Evolutionary conservation across 2,113 vertebrate species (phyloP).

Genomic region (Taxidea taxus): DNA sequence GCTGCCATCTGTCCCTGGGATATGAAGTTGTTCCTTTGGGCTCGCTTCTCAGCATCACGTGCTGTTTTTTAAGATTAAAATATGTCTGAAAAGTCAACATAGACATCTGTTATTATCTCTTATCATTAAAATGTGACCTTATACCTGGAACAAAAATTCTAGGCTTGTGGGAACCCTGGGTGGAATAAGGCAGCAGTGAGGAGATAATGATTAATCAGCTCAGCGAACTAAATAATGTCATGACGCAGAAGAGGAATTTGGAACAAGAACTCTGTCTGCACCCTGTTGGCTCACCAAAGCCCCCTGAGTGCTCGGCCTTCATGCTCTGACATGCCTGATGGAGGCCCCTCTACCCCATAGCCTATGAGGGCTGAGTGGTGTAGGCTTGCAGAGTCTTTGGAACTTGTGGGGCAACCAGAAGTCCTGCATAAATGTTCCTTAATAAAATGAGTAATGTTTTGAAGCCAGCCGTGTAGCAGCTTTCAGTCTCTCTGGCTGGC

Average conservation of each 20-base stretch:
- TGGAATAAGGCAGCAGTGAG: not conserved
- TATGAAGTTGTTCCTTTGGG: not conserved
- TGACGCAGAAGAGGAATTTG: not conserved
- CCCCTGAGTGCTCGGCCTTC: not conserved
- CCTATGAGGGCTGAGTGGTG: fast-evolving
- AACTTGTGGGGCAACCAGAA: fast-evolving
- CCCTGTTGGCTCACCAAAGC: not conserved
- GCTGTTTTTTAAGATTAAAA: not conserved
- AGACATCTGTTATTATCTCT: not conserved
- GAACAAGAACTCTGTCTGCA: not conserved
- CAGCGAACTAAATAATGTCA: not conserved
- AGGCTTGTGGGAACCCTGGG: not conserved
- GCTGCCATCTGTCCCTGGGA: not conserved
- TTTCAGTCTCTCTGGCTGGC: not conserved
- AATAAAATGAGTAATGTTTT: not conserved
- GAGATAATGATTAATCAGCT: not conserved
- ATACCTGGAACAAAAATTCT: not conserved
- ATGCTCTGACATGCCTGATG: fast-evolving
- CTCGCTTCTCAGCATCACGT: not conserved
- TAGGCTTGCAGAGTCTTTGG: fast-evolving
- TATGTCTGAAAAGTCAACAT: not conserved
- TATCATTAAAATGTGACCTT: not conserved
- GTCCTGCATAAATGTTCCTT: not conserved
- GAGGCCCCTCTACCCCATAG: not conserved
- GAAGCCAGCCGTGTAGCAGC: not conserved